phyloP scores from a whole-genome alignment of 2,113 vertebrate species.

The Phylloscopus whistleri region DNA sequence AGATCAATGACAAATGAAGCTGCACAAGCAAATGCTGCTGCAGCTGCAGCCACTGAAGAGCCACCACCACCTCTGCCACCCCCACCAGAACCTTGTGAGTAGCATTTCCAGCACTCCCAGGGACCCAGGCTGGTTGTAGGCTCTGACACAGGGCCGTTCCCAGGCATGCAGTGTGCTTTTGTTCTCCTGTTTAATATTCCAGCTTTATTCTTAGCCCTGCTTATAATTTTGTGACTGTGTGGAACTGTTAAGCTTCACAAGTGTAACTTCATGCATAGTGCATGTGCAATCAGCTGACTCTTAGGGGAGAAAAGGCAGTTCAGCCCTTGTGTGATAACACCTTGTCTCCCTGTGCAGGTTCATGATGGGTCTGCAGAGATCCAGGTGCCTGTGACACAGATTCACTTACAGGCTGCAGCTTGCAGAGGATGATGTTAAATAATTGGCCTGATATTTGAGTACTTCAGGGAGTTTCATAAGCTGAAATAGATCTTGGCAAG shows the following conservation, averaged over 20 bases:
- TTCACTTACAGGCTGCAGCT: not conserved
- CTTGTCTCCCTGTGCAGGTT: not conserved
- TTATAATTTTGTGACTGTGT: not conserved
- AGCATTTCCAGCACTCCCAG: not conserved
- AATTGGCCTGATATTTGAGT: conserved; percentile 5
- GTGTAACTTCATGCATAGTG: not conserved
- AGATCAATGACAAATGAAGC: conserved; percentile 98
- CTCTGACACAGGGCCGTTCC: not conserved
- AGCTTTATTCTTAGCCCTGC: not conserved
- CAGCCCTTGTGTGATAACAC: not conserved
- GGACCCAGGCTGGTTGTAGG: not conserved
- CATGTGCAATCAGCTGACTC: not conserved
- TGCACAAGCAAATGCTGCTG: conserved; percentile 83
- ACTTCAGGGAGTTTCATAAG: conserved; percentile 5
- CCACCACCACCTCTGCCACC: conserved; percentile 77
- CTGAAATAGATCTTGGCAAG: conserved; percentile 3
- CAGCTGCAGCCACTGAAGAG: conserved; percentile 81
- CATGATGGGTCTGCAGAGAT: not conserved
- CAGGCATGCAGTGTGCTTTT: not conserved
- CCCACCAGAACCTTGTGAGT: conserved; percentile 84
- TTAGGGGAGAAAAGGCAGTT: not conserved
- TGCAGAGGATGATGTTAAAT: not conserved
- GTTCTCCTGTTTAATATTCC: not conserved
- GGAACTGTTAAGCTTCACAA: not conserved
- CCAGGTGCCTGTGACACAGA: not conserved